Evolutionary conservation across 2,113 vertebrate species (phyloP).

Genomic region (Mobula birostris): DNA sequence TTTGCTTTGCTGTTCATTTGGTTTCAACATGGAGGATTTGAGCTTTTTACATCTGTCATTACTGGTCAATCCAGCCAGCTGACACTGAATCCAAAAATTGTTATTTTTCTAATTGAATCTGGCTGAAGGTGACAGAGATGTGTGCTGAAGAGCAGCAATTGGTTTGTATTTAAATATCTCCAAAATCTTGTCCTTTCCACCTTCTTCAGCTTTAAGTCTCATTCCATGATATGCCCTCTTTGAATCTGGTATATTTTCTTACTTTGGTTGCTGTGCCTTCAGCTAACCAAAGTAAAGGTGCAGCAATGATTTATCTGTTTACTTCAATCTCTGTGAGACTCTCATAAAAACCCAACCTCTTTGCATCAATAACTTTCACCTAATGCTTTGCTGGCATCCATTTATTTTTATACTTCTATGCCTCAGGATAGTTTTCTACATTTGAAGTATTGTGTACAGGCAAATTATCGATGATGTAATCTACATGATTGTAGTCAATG

Average conservation of each 20-base stretch:
- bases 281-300: background rate
- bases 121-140: background rate
- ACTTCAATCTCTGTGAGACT: background rate
- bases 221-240: background rate
- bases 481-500: background rate
- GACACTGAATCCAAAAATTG: background rate
- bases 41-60: background rate
- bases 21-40: background rate
- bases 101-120: background rate
- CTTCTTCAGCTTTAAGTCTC: background rate
- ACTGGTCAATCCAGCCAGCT: background rate
- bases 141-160: background rate
- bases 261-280: background rate
- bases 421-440: background rate
- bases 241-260: background rate
- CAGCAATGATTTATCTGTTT: background rate
- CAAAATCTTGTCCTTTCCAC: background rate
- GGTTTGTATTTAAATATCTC: background rate
- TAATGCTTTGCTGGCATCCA: background rate
- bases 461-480: background rate
- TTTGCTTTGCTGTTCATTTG: background rate
- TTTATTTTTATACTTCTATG: background rate
- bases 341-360: background rate
- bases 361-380: background rate
- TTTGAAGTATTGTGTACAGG: background rate